Conservation (phyloP, 2,888 invertebrate species). For the Eupeodes latifasciatus region DNA sequence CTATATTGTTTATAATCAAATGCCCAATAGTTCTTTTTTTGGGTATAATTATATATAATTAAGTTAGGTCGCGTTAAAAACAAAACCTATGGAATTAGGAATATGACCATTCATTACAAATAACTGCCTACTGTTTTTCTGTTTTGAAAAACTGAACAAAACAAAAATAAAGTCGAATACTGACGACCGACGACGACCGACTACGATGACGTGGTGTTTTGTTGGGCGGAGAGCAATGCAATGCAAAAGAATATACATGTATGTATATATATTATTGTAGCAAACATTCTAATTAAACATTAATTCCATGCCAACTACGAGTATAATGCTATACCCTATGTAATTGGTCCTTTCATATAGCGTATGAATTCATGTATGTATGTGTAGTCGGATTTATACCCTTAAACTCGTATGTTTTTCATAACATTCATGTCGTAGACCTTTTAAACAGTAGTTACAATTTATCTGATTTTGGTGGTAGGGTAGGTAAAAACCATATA, state of each 20-base stretch:
- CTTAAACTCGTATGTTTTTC: not conserved
- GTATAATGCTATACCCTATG: not conserved
- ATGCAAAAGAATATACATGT: not conserved
- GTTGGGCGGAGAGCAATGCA: not conserved
- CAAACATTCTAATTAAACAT: slow-evolving; percentile 69
- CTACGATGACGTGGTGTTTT: not conserved
- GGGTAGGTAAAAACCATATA: too few relatives aligned
- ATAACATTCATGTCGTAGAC: not conserved
- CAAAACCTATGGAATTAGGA: slow-evolving; percentile 8
- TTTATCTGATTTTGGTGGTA: slow-evolving; percentile 31
- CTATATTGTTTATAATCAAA: not conserved
- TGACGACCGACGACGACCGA: not conserved
- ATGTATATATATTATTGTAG: slow-evolving; percentile 55
- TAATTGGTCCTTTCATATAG: not conserved
- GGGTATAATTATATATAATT: slow-evolving; percentile 16
- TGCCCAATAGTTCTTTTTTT: not conserved
- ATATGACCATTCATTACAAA: not conserved
- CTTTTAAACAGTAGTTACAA: slow-evolving; percentile 18
- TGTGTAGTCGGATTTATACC: too few relatives aligned
- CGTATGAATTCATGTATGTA: too few relatives aligned
- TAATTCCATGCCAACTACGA: slow-evolving; percentile 53
- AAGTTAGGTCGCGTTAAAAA: not conserved
- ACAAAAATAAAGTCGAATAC: not conserved
- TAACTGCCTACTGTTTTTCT: not conserved
- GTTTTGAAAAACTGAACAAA: not conserved